Percentiles rank a stretch among this genome's conserved stretches.
Conservation (phyloP, 2,888 invertebrate species). For the Xestia sexstrigata region DNA sequence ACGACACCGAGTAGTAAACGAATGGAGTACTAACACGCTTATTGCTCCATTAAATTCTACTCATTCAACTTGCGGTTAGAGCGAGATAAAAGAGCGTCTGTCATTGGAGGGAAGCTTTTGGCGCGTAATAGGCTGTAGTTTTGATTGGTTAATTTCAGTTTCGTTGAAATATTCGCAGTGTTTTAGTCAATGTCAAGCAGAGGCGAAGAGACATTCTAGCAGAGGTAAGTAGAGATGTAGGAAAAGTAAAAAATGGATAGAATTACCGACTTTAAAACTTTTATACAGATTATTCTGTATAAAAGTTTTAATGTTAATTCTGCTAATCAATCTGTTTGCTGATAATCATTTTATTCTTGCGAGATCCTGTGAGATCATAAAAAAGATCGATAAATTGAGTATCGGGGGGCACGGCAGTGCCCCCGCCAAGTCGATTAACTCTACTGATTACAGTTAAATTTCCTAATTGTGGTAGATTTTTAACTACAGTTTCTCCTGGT, state of each 20-base stretch:
- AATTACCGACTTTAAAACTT: no score
- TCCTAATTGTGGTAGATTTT: neutral
- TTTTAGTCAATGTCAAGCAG: neutral
- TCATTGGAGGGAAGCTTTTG: neutral
- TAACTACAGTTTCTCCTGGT: neutral
- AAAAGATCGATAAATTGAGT: neutral
- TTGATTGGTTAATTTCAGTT: neutral
- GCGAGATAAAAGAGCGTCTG: neutral
- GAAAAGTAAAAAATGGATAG: neutral
- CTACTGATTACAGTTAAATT: neutral
- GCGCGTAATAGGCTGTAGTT: neutral
- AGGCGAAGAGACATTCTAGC: neutral
- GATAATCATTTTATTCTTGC: neutral
- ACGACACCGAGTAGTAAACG: constrained; percentile 36
- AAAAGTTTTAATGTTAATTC: neutral
- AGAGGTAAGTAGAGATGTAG: no score
- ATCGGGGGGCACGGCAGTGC: no score
- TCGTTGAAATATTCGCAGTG: neutral
- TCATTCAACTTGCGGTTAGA: constrained; percentile 12
- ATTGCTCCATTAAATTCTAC: constrained; percentile 14
- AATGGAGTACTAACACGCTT: constrained; percentile 26
- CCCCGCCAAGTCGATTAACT: no score
- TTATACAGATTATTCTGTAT: neutral
- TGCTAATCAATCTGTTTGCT: no score
- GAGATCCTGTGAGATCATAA: neutral